Evolutionary conservation across 1,140 invertebrate genomes (phyloP), one percentile per base, ranked within the genome.

Genomic region (Capitella teleta): DNA sequence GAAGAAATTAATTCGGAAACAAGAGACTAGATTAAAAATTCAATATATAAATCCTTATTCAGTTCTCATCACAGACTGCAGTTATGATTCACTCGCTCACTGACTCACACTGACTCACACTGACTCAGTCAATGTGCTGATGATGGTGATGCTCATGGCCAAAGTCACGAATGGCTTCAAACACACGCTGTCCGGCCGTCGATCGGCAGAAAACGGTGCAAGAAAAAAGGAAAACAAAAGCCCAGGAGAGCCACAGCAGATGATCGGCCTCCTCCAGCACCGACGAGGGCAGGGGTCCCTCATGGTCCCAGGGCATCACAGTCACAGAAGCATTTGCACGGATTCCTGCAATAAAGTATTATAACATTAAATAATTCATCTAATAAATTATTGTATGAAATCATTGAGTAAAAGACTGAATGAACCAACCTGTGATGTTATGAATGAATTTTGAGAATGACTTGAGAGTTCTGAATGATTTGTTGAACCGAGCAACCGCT

Each of bases 401-500:
- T 24, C 5, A 16, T 12, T 44, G 42, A 14, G 28, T 25, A 19
- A 44, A 21, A 16, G 16, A 16, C 26, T 26, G 28, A 44, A 5
- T 25, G 42, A 10, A 23, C 42, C 6, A 6, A 44, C 83, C 86
- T 37, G 90, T 94, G 52, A 84, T 78, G 44, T 82, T 80, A 43
- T 79, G 79, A 18, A 96, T 78, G 70, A 94, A 96, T 54, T 79
- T 80, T 5, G 82, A 78, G 62, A 94, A 87, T 47, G 79, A 80
- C 45, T 85, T 80, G 24, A 91, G 75, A 16, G 79, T 85, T 57
- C 87, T 85, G 43, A 84, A 79, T 10, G 86, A 84, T 18, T 82
- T 82, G 74, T 94, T 92, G 55, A 85, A 92, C 72, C 87, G 86
- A 1, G 82, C 83, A 25, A 87, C 79, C 23, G 87, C 80, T 63